Conservation (phyloP, 1,140 invertebrate genomes). For the Elymnias hypermnestra region DNA sequence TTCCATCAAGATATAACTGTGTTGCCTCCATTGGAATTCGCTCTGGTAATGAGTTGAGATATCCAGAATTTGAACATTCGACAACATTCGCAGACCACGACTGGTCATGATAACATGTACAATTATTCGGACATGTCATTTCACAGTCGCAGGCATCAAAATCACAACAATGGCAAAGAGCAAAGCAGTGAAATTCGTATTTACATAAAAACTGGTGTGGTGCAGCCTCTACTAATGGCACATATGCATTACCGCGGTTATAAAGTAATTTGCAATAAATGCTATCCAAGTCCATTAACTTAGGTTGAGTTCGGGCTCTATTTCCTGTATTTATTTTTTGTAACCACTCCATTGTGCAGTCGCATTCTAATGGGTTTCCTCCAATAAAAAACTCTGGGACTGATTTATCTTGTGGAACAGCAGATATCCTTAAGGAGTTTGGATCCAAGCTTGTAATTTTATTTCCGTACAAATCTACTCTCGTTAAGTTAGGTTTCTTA, state of each 20-base stretch:
- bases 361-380: constrained; percentile 93
- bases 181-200: constrained; percentile 93
- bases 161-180: constrained; percentile 94
- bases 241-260: constrained; percentile 86
- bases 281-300: constrained; percentile 90
- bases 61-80: constrained; percentile 87
- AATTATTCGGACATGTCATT: constrained; percentile 94
- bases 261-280: constrained; percentile 93
- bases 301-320: constrained; percentile 87
- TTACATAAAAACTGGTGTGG: constrained; percentile 93
- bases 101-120: constrained; percentile 94
- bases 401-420: constrained; percentile 84
- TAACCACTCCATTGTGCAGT: constrained; percentile 84
- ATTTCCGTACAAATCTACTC: constrained; percentile 91
- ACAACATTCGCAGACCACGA: constrained; percentile 95
- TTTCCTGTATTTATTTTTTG: constrained; percentile 89
- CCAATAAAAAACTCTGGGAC: constrained; percentile 94
- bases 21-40: constrained; percentile 95
- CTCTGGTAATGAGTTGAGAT: constrained; percentile 84
- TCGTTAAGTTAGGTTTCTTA: constrained; percentile 92
- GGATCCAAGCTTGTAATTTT: constrained; percentile 89
- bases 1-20: constrained; percentile 92
- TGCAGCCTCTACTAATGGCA: constrained; percentile 88
- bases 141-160: constrained; percentile 96
- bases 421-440: constrained; percentile 89